These are phyloP conservation scores for Teinopalpus imperialis DNA, from an alignment of 2,888 invertebrate species.

Conservation along the genomic window DNA sequence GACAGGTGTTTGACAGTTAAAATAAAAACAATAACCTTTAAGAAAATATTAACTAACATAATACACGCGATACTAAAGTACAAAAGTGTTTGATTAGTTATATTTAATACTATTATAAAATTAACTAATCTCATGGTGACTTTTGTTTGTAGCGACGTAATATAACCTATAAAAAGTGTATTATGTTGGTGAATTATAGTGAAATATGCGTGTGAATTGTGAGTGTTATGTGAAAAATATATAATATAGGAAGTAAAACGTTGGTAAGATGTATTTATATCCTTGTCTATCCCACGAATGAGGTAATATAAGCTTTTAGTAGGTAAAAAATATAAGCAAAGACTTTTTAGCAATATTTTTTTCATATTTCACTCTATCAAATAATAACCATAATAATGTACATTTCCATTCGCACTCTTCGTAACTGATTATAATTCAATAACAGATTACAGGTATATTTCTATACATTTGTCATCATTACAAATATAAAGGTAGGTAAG, in stretches of 20 bases:
- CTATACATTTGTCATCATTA: too few relatives aligned
- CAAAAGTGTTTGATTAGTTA: too few relatives aligned
- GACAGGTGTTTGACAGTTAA: constrained; percentile 5
- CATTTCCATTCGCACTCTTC: too few relatives aligned
- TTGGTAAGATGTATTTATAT: neutral
- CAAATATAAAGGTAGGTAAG: too few relatives aligned
- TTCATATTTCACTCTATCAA: neutral
- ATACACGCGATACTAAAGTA: too few relatives aligned
- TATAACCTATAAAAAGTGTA: constrained; percentile 19
- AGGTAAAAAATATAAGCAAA: too few relatives aligned
- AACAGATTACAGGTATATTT: too few relatives aligned
- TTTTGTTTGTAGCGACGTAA: constrained; percentile 9
- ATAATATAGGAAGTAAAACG: neutral
- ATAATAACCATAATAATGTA: too few relatives aligned
- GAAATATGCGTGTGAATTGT: constrained; percentile 3
- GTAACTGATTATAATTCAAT: too few relatives aligned
- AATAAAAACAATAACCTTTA: neutral
- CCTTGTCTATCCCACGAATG: neutral
- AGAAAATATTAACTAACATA: too few relatives aligned
- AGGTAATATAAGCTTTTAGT: constrained; percentile 8
- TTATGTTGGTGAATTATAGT: constrained; percentile 2
- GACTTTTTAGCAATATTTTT: too few relatives aligned
- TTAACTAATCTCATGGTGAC: neutral
- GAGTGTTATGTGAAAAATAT: neutral
- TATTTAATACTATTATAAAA: too few relatives aligned